A percentile compares a stretch with the other conserved stretches of the same genome.
Conservation (phyloP, 2,113 vertebrate species). For the Petroica traversi region DNA sequence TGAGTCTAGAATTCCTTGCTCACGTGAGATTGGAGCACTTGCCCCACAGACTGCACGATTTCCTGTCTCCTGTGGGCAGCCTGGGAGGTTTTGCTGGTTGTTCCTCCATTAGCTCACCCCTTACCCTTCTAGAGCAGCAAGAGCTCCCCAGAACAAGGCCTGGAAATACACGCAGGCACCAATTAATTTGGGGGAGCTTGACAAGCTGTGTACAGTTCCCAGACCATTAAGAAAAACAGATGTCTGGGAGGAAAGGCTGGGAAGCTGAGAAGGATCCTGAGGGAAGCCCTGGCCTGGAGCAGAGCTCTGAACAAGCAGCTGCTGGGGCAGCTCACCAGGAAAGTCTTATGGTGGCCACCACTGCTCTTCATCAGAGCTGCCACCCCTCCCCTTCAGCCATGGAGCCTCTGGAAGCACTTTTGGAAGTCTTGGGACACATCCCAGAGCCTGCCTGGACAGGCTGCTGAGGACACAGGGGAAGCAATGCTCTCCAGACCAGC, state of each 20-base stretch:
- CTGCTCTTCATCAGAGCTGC: neutral
- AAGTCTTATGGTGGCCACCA: neutral
- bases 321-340: neutral
- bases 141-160: neutral
- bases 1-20: neutral
- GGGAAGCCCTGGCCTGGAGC: neutral
- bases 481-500: neutral
- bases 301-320: neutral
- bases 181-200: constrained; percentile 24
- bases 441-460: neutral
- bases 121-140: neutral
- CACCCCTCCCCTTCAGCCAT: neutral
- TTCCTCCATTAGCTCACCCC: neutral
- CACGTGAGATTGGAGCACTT: neutral
- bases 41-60: neutral
- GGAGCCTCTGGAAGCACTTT: neutral
- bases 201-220: constrained; percentile 38
- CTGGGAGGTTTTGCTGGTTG: neutral
- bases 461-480: neutral
- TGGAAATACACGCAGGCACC: neutral
- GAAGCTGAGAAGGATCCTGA: constrained; percentile 8
- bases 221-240: constrained; percentile 46
- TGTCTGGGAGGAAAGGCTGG: neutral
- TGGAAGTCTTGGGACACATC: neutral
- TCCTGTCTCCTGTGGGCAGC: neutral